Evolutionary conservation across 2,888 invertebrate genomes (phyloP).

Genomic region (Trilocha varians): DNA sequence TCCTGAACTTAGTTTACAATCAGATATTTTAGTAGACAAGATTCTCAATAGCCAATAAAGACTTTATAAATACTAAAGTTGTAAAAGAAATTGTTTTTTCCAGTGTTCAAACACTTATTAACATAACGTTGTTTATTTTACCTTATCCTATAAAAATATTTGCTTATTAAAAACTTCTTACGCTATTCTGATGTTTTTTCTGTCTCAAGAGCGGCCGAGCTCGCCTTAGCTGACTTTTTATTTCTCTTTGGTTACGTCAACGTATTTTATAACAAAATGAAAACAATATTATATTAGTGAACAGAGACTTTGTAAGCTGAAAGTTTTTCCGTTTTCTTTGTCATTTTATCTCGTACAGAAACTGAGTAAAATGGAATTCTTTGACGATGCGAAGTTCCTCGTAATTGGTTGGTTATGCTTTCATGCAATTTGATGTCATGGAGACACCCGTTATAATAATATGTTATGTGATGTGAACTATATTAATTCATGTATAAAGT

Average conservation of each 20-base stretch:
- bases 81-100: no score
- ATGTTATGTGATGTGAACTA: no score
- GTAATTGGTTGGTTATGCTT: no score
- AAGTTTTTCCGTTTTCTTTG: constrained; percentile 21
- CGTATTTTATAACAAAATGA: constrained; percentile 34
- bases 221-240: constrained; percentile 31
- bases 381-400: not conserved
- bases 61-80: no score
- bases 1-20: no score
- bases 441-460: no score
- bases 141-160: constrained; percentile 17
- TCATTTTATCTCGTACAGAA: not conserved
- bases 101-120: no score
- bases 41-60: no score
- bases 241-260: constrained; percentile 26
- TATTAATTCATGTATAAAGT: no score
- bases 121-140: not conserved
- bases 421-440: no score
- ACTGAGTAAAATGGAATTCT: not conserved
- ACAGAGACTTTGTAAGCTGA: constrained; percentile 28
- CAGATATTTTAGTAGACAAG: no score
- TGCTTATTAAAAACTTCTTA: constrained; percentile 25
- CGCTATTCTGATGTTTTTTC: constrained; percentile 19
- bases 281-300: constrained; percentile 35
- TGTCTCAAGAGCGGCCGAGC: constrained; percentile 38